phyloP scores from a whole-genome alignment of 1,140 invertebrate genomes.

The Oedothorax gibbosus region DNA sequence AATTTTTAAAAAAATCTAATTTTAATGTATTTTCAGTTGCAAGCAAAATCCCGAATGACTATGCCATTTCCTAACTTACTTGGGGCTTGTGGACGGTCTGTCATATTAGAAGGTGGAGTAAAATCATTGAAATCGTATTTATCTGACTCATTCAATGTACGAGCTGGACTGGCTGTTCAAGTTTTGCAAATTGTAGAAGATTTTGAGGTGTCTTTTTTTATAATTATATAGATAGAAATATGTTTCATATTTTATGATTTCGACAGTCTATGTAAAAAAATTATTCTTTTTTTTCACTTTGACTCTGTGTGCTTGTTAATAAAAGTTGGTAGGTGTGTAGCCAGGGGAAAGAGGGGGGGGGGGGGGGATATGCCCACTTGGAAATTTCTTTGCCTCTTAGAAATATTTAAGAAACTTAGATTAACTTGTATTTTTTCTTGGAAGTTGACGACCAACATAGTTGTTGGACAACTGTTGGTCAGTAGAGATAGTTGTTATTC shows the following conservation, averaged over 20 bases:
- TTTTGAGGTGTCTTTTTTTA: constrained; percentile 52
- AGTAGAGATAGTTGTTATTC: no score
- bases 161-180: constrained; percentile 58
- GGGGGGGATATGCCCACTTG: no score
- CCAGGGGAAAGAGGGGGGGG: no score
- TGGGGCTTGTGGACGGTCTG: constrained; percentile 58
- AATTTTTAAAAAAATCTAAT: constrained; percentile 1
- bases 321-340: no score
- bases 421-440: no score
- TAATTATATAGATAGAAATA: background rate
- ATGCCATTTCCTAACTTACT: constrained; percentile 57
- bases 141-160: constrained; percentile 56
- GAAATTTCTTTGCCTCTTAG: no score
- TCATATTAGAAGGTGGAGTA: constrained; percentile 53
- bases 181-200: constrained; percentile 62
- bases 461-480: no score
- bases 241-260: background rate
- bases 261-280: no score
- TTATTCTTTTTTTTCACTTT: no score
- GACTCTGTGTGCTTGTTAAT: no score
- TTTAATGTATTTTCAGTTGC: constrained; percentile 49
- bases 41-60: constrained; percentile 40
- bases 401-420: no score
- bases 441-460: no score
- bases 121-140: constrained; percentile 58